These are phyloP conservation scores for Typhlichthys subterraneus DNA, from an alignment of 2,797 vertebrate genomes.

Conservation along the genomic window DNA sequence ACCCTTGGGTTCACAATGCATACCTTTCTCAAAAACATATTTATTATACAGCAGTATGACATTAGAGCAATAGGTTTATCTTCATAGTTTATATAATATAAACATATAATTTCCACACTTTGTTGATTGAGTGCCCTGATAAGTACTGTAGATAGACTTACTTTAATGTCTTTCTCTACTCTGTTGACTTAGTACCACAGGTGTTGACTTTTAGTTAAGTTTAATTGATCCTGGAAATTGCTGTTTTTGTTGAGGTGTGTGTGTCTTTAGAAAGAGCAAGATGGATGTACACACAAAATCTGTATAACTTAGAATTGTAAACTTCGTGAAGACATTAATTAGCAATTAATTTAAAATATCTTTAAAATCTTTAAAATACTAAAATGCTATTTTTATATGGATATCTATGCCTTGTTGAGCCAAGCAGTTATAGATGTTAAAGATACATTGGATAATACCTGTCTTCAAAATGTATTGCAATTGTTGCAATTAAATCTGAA, in stretches of 20 bases:
- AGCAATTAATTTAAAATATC: no score
- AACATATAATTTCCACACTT: slow-evolving; percentile 6
- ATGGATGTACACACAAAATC: no score
- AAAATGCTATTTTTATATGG: slow-evolving; percentile 12
- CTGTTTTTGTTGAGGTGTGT: neutral
- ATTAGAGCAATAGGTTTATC: no score
- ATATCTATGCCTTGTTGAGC: neutral
- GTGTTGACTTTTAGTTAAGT: slow-evolving; percentile 5
- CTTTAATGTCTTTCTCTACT: slow-evolving; percentile 55
- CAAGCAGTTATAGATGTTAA: neutral
- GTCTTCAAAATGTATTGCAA: slow-evolving; percentile 1
- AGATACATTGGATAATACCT: neutral
- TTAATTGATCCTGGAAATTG: slow-evolving; percentile 10
- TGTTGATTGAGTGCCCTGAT: slow-evolving; percentile 56
- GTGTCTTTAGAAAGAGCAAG: no score
- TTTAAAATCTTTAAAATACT: slow-evolving; percentile 27
- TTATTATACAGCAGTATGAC: no score
- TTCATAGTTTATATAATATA: no score
- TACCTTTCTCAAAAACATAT: no score
- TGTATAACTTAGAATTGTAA: no score
- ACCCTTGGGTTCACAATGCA: no score
- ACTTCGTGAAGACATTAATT: no score
- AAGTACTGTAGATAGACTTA: slow-evolving; percentile 40
- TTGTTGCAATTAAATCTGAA: neutral
- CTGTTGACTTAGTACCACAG: slow-evolving; percentile 25